Base-by-base conservation (phyloP, 2,888 invertebrate genomes). In the Willowsia nigromaculata region DNA sequence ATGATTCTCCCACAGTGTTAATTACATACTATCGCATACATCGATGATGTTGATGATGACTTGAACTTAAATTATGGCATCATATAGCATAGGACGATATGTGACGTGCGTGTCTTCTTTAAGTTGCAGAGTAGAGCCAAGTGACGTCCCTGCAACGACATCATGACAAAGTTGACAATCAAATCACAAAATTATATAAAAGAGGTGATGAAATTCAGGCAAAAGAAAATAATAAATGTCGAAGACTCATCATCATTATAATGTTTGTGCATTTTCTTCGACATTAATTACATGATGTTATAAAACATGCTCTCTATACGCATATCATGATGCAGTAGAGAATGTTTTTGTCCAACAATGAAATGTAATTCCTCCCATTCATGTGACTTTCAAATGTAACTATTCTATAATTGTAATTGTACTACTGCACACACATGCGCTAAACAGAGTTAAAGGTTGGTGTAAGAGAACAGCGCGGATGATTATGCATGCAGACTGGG, bases 121-220 rank as follows among this genome's bases (percentile, higher is more conserved):
- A 3, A 9, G 27, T 6, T 33, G 62, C 25, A 68, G 0, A 37
- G 47, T 47, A 74, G 13, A 74, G 25, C 22, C 11, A 40, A 40
- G 37, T 78, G 81, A 81, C 43, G 59, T 81, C 62, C 81, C 81
- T 81, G 59, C 62, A 81, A 81, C 81, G 33, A 13, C n/a, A 43
- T 62, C 1, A 59, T 81, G 43, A 81, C 59, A 47, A 47, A 47
- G 71, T 74, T 74, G 71, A 74, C 71, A 74, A 27, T 74, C 71
- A 25, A 74, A 47, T 74, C 71, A 43, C 4, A 43, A 65, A 74
- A 74, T 65, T 1, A 65, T 62, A 30, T 56, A 53, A 53, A 78
- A 80, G 27, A 40, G 43, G 62, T 81, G 81, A 81, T 40, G 81
- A 81, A 81, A 81, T 47, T 43, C 3, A 40, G 59, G 80, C 40